These are phyloP conservation scores for Andrena bicolor DNA, from an alignment of 2,888 invertebrate genomes.

Conservation along the genomic window DNA sequence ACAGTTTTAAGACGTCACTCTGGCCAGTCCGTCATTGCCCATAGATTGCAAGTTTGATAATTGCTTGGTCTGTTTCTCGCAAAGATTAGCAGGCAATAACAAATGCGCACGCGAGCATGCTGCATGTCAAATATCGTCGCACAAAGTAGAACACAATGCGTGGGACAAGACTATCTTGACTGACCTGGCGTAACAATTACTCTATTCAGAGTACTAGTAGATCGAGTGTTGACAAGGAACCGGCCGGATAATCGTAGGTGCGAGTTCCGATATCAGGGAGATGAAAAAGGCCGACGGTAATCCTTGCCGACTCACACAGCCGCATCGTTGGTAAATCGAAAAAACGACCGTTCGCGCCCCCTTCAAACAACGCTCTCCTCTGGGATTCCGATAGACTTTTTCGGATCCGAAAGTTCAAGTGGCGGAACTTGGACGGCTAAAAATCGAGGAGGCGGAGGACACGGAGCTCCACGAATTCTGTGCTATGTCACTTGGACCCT, in stretches of 20 bases:
- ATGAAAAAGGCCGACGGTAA: conserved; percentile 78
- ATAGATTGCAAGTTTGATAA: no score
- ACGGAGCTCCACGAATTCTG: neutral
- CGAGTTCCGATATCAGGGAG: conserved; percentile 72
- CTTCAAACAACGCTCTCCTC: conserved; percentile 57
- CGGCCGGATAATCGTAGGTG: conserved; percentile 59
- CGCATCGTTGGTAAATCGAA: conserved; percentile 31
- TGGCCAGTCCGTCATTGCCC: no score
- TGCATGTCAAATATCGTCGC: neutral
- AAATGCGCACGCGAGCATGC: no score
- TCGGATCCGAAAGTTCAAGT: conserved; percentile 61
- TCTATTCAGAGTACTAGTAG: conserved; percentile 51
- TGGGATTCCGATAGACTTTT: conserved; percentile 50
- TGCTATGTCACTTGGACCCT: neutral
- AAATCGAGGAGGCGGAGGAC: conserved; percentile 19
- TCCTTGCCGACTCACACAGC: conserved; percentile 69
- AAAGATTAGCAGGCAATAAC: no score
- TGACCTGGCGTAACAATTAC: conserved; percentile 51
- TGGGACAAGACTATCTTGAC: conserved; percentile 25
- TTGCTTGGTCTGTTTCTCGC: no score
- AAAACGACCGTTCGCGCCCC: conserved; percentile 50
- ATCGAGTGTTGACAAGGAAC: conserved; percentile 45
- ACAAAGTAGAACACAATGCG: neutral
- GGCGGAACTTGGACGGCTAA: conserved; percentile 33
- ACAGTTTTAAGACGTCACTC: no score